Evolutionary conservation across 2,113 vertebrate genomes (phyloP), one percentile per base, ranked within the genome.

Genomic region (Tapirus terrestris): DNA sequence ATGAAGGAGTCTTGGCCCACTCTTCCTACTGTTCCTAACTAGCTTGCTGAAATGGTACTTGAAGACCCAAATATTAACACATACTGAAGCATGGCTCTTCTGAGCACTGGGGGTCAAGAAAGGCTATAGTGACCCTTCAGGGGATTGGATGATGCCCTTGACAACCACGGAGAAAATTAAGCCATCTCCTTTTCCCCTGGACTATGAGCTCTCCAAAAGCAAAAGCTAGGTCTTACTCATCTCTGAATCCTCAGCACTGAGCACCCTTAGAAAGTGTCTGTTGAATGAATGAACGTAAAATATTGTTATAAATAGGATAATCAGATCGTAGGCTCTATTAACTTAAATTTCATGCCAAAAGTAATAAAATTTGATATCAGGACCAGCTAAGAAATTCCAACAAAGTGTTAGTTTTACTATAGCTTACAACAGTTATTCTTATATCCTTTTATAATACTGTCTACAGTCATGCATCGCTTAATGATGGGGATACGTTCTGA

Each of bases 321-420:
- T 96, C 63, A 87, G 33, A 70, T 51, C 51, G 79, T 2, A 83
- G 13, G 3, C 51, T 73, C 17, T 43, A 87, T 61, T 83, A 80
- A 91, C 58, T 85, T 96, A 89, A 93, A 89, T 96, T 92, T 90
- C 39, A 56, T 21, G 39, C 36, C 75, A 60, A 83, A 80, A 87
- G 25, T n/a, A 96, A 76, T 36, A 94, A 90, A 76, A 97, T 53
- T 94, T 85, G 29, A 12, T 89, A 96, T 60, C 1, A 85, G 53
- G 23, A 83, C 43, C 43, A 92, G 27, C 13, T 23, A 21, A 27
- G 76, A 63, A 94, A 82, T 76, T 51, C 18, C 56, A 87, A 58
- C 18, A 81, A 79, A 45, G 13, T 58, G 36, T 51, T 63, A 23
- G 17, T 93, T 96, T 89, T 61, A 89, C 33, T 72, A 51, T 36